Evolutionary conservation across 2,888 invertebrate species (phyloP).

Genomic region (Danaus chrysippus): DNA sequence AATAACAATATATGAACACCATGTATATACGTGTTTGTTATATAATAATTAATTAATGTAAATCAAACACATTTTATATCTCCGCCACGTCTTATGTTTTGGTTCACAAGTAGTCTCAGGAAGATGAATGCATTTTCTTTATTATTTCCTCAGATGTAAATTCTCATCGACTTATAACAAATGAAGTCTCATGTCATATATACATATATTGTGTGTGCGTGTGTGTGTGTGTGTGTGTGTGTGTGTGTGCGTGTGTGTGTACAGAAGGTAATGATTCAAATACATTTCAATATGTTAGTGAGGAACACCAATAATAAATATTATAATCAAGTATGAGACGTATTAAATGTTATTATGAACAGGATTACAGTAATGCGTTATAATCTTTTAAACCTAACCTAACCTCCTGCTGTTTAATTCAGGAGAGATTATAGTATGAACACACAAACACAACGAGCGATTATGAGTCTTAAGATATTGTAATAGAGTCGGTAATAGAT

Average conservation of each 20-base stretch:
- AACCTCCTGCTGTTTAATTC: slow-evolving; percentile 31
- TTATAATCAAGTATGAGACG: not conserved
- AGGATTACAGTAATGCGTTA: slow-evolving; percentile 24
- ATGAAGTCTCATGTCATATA: not conserved
- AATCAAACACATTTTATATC: not conserved
- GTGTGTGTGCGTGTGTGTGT: too few species aligned
- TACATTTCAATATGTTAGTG: too few species aligned
- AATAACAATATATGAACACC: too few species aligned
- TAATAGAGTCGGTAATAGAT: not conserved
- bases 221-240: too few species aligned
- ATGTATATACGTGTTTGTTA: not conserved
- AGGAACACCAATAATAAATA: too few species aligned
- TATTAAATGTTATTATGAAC: slow-evolving; percentile 22
- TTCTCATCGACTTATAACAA: slow-evolving; percentile 24
- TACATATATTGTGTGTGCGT: too few species aligned
- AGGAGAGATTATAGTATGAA: slow-evolving; percentile 1
- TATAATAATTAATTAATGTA: not conserved
- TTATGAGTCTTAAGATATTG: not conserved
- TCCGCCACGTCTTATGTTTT: slow-evolving; percentile 25
- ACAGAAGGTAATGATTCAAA: too few species aligned
- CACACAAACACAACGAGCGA: not conserved
- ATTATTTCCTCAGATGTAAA: slow-evolving; percentile 41
- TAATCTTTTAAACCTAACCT: slow-evolving; percentile 30
- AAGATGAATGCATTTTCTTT: slow-evolving; percentile 52
- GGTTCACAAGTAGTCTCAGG: slow-evolving; percentile 38